Evolutionary conservation across 1,140 invertebrate species (phyloP).

Genomic region (Drosophila tsacasi): DNA sequence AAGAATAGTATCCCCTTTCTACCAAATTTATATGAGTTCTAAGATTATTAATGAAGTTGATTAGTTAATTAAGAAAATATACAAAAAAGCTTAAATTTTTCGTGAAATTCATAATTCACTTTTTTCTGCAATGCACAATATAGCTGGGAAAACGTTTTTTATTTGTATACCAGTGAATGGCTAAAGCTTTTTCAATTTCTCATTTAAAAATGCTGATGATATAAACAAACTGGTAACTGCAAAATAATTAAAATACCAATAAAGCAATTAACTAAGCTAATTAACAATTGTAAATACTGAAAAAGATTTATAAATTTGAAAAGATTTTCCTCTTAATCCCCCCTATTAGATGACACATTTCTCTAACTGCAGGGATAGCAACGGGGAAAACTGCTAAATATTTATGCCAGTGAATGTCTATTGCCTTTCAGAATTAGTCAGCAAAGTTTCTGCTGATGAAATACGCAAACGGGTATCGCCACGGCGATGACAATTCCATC

Average conservation of each 20-base stretch:
- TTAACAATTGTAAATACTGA: neutral
- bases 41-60: too few relatives aligned
- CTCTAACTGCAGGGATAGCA: constrained; percentile 11
- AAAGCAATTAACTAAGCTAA: neutral
- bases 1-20: neutral
- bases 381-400: constrained; percentile 53
- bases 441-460: constrained; percentile 30
- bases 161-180: neutral
- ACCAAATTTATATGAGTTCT: neutral
- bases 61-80: neutral
- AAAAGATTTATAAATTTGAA: too few relatives aligned
- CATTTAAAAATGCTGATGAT: neutral
- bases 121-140: neutral
- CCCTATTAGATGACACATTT: neutral
- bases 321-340: neutral
- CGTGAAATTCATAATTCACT: too few relatives aligned
- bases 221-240: neutral
- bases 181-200: neutral
- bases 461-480: constrained; percentile 6
- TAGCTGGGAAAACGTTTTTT: neutral
- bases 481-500: constrained; percentile 26
- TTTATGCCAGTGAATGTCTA: constrained; percentile 59
- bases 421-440: constrained; percentile 31
- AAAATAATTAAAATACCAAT: constrained; percentile 1
- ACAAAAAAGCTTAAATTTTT: neutral